phyloP scores from a whole-genome alignment of 2,797 vertebrate species.

The Rallus crepitans region DNA sequence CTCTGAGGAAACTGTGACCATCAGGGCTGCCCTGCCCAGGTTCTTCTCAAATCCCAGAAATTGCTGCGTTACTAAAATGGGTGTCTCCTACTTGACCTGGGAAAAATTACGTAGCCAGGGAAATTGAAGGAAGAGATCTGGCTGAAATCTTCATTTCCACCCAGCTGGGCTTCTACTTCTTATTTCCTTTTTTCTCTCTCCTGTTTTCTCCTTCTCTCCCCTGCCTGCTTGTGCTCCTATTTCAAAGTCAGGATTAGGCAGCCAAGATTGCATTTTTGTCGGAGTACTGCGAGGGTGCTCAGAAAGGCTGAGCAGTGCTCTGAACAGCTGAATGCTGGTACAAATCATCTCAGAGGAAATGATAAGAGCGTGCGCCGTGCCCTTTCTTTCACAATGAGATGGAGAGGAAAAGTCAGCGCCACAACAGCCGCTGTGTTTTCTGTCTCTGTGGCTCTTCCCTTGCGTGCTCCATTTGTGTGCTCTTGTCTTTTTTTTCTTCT shows the following conservation, averaged over 20 bases:
- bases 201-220: not conserved
- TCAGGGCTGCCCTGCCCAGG: not conserved
- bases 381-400: slow-evolving; percentile 37
- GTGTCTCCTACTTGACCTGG: not conserved
- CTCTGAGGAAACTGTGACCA: not conserved
- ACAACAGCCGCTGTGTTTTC: not conserved
- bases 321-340: not conserved
- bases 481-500: not conserved
- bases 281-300: not conserved
- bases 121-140: not conserved
- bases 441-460: not conserved
- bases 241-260: not conserved
- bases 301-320: slow-evolving; percentile 25
- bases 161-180: not conserved
- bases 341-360: slow-evolving; percentile 36
- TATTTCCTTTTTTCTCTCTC: not conserved
- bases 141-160: not conserved
- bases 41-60: not conserved
- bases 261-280: not conserved
- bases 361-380: not conserved
- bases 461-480: not conserved
- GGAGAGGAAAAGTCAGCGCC: slow-evolving; percentile 35
- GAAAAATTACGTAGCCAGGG: not conserved
- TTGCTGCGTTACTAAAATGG: not conserved
- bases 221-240: not conserved